Evolutionary conservation across 2,113 vertebrate genomes (phyloP), one percentile per base, ranked within the genome.

Genomic region (Vulpes lagopus): DNA sequence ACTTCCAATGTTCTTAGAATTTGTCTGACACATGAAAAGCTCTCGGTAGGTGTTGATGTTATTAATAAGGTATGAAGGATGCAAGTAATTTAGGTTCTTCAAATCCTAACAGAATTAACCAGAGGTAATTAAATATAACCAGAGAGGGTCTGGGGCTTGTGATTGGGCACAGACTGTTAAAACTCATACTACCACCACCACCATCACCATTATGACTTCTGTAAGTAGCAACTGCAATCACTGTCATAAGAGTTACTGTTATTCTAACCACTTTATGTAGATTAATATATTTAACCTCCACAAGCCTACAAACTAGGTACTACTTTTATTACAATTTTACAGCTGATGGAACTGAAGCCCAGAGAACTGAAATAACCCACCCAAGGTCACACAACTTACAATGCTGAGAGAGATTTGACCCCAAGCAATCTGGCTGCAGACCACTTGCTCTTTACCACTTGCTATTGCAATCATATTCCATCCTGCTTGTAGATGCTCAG

Each of bases 61-160:
- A 62, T 60, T 91, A n/a, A 49, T 57, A 91, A 92, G 32, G 69
- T 71, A 74, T 82, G 32, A 78, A 94, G 94, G 83, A 81, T 78
- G 7, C 53, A 57, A 76, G 11, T 60, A 90, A 17, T 84, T 78
- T 92, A 32, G 35, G 25, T 49, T 74, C 69, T 88, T 95, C 14
- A n/a, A 87, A 81, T 79, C 51, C 38, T 57, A 38, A 51, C 10
- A 43, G 71, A 95, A 78, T 64, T 88, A 51, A 80, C 62, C 64
- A 83, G 80, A 94, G 2, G 4, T 60, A 27, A 89, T 93, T 30
- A 60, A 94, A 67, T 51, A 82, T 11, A 89, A 95, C 17, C 60
- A 69, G 64, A 67, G 3, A 85, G 69, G 49, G 65, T 27, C 84
- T 25, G 9, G 30, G 27, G 11, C 27, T 91, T 91, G 32, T 43